Conservation (phyloP, 2,113 vertebrate genomes). For the Eulacestoma nigropectus region DNA sequence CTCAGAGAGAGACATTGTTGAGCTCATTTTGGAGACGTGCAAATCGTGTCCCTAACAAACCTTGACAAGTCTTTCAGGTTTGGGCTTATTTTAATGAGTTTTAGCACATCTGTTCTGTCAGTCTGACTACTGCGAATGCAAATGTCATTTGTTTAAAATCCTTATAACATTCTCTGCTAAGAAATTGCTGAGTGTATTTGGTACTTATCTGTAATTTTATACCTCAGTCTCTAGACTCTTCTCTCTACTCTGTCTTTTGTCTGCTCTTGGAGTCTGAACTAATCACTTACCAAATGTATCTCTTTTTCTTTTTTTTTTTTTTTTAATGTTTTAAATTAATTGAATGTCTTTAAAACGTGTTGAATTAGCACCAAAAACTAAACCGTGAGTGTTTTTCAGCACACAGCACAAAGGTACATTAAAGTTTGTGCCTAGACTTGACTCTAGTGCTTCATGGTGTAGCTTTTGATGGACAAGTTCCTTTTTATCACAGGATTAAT, state of each 20-base stretch:
- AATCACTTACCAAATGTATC: background rate
- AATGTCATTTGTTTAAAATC: slow-evolving; percentile 18
- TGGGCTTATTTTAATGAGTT: background rate
- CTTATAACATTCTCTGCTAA: background rate
- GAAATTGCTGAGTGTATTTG: slow-evolving; percentile 29
- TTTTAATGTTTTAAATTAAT: background rate
- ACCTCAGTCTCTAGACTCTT: background rate
- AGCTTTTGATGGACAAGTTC: background rate
- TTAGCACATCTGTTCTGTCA: slow-evolving; percentile 45
- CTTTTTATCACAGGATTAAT: background rate
- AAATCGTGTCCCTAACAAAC: background rate
- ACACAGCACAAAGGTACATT: background rate
- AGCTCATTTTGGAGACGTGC: background rate
- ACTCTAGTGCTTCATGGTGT: background rate
- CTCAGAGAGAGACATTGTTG: background rate
- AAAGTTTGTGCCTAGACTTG: background rate
- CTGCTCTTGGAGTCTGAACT: background rate
- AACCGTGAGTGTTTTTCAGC: fast-evolving
- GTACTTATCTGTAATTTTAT: slow-evolving; percentile 44
- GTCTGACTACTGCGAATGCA: slow-evolving; percentile 13
- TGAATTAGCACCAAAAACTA: background rate
- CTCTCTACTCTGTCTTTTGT: background rate
- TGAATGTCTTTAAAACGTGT: background rate
- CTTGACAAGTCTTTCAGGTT: background rate
- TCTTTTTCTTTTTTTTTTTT: background rate